Evolutionary conservation across 2,113 vertebrate genomes (phyloP), one percentile per base, ranked within the genome.

Genomic region (Ursus arctos): DNA sequence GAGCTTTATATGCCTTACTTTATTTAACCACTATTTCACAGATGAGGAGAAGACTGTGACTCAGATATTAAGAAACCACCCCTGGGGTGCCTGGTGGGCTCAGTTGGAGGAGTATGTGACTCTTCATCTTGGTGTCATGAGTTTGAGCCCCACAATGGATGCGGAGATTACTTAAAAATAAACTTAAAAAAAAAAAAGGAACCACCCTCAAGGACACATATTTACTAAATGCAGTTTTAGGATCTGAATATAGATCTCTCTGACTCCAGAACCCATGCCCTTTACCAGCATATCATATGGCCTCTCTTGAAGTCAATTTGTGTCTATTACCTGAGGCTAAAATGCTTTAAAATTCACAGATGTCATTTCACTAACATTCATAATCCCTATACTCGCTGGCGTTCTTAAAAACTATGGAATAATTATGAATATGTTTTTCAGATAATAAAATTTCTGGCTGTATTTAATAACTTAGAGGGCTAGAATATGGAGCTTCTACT

Each of bases 321-420:
- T 94, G n/a, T 80, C 61, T 96, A 84, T 65, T 83, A 67, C 22
- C n/a, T 49, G n/a, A 81, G 22, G 55, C 28, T 63, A 94, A 74
- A 83, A 89, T 95, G 88, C 47, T 96, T 94, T 80, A 86, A 76
- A 84, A 88, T 88, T 61, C 15, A 85, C n/a, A 92, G 72, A 74
- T 63, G 63, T 91, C n/a, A 85, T 88, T 90, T 97, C 55, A 74
- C 76, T 95, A 89, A 55, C 51, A 81, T 71, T 91, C 28, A 55
- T 71, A 92, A 96, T 91, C 81, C 88, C 53, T 90, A 55, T 65
- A 67, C 13, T 96, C 57, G 31, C 49, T 95, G 36, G 49, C 89
- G 31, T 94, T 94, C 71, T 92, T 88, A 31, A 94, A 91, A 84
- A 87, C 7, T 72, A 55, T 49, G 94, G 53, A 94, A 59, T 74